phyloP scores from a whole-genome alignment of 2,113 vertebrate genomes.

The Festucalex cinctus region DNA sequence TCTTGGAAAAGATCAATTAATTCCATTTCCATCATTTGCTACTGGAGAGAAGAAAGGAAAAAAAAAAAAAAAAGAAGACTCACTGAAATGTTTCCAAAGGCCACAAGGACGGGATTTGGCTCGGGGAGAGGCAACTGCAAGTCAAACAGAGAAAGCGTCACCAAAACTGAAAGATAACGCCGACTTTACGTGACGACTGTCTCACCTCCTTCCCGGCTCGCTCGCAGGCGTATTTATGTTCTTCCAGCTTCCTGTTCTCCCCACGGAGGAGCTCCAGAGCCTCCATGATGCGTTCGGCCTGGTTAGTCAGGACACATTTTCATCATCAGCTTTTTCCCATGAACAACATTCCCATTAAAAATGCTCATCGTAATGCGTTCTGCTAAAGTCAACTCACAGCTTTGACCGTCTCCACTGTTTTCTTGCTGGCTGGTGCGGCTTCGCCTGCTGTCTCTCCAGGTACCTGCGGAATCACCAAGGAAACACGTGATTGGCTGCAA shows the following conservation, averaged over 20 bases:
- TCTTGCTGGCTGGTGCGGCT: conserved; percentile 84
- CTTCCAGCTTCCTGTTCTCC: conserved; percentile 82
- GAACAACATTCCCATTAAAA: too few relatives aligned
- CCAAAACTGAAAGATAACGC: not conserved
- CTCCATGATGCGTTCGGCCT: conserved; percentile 97
- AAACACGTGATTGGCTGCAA: not conserved
- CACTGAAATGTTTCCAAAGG: conserved; percentile 85
- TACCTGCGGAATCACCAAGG: conserved; percentile 70
- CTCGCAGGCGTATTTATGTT: conserved; percentile 81
- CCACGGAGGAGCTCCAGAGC: conserved; percentile 87
- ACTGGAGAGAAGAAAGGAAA: too few relatives aligned
- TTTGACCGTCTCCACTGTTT: conserved; percentile 93
- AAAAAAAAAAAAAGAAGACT: conserved; percentile 50
- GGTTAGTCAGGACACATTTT: too few relatives aligned
- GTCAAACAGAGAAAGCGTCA: not conserved
- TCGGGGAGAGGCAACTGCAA: conserved; percentile 81
- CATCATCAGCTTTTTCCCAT: too few relatives aligned
- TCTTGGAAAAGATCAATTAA: too few relatives aligned
- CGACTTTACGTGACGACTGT: not conserved
- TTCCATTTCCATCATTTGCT: not conserved
- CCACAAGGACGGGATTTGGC: conserved; percentile 83
- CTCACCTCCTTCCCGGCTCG: conserved; percentile 85
- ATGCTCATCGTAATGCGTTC: not conserved
- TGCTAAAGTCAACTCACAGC: conserved; percentile 78
- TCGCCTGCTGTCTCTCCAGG: conserved; percentile 87